Evolutionary conservation across 2,888 invertebrate species (phyloP), one percentile per base, ranked within the genome.

Genomic region (Oligia fasciuncula): DNA sequence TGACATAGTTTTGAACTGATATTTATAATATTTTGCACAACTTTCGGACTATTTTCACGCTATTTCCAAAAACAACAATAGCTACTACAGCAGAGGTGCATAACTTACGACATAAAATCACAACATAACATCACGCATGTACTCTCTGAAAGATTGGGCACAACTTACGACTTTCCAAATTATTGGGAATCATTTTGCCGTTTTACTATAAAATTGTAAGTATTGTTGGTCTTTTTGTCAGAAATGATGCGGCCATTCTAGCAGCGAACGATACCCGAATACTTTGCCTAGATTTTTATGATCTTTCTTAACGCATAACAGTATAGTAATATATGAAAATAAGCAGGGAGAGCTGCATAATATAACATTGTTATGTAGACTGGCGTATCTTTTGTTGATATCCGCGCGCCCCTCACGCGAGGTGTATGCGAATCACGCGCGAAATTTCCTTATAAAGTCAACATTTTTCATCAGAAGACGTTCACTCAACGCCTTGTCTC

Each of bases 401-500:
- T 68, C 69, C 60, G 66, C 49, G 73, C 70, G 13, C 74, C 81
- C 85, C 85, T 79, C 79, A 77, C 80, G 79, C 79, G 72, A 81
- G 71, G 65, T 85, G 85, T 83, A 91, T 91, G 91, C 91, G 89
- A 91, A 91, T 93, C 92, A 93, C 91, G 92, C 85, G 78, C 88
- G 87, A 81, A 86, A 90, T 92, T 93, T 92, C 89, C 92, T 91
- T 91, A 93, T 90, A 92, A 91, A 91, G 91, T 91, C 90, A 91
- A 93, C 91, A 91, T 93, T 94, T 94, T 93, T 93, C 92, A 94
- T 92, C 90, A 88, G 86, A 90, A 92, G 89, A 85, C 88, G 85
- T 88, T 91, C 85, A 83, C 86, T 88, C 90, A 87, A 81, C 89
- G 83, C 87, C 89, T 88, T 88, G 88, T 89, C 86, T 89, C 89